Conservation (phyloP, 2,888 invertebrate species). For the Scrobipalpa costella region DNA sequence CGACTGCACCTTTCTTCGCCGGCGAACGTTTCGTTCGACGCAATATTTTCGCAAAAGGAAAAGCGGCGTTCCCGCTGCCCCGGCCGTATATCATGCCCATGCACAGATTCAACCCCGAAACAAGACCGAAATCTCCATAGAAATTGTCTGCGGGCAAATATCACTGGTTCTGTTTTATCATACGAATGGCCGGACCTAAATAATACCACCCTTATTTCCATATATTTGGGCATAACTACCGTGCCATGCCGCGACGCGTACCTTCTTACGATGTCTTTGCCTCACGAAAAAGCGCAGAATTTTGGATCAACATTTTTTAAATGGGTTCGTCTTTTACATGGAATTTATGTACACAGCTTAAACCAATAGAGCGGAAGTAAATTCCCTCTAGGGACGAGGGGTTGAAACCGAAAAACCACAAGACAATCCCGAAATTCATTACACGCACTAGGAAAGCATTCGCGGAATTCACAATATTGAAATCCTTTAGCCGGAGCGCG, state of each 20-base stretch:
- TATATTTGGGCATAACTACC: conserved; percentile 59
- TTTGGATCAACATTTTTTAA: conserved; percentile 46
- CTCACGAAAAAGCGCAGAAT: conserved; percentile 56
- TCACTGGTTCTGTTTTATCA: conserved; percentile 75
- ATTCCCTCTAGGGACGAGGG: conserved; percentile 55
- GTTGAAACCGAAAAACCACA: conserved; percentile 73
- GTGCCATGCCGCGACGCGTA: conserved; percentile 62
- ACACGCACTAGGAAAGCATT: conserved; percentile 70
- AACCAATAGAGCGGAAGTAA: conserved; percentile 58
- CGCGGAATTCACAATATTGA: conserved; percentile 80
- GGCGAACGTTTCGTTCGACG: conserved; percentile 25
- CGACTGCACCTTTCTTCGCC: conserved; percentile 30
- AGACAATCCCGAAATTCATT: conserved; percentile 80
- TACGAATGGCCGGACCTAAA: conserved; percentile 77
- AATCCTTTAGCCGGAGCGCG: conserved; percentile 51
- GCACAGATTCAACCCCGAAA: conserved; percentile 75
- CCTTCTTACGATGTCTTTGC: conserved; percentile 42
- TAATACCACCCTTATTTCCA: conserved; percentile 72
- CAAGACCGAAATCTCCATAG: conserved; percentile 79
- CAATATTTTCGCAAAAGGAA: conserved; percentile 56
- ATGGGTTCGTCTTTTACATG: conserved; percentile 43
- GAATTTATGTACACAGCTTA: conserved; percentile 38
- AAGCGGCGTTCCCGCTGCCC: conserved; percentile 47
- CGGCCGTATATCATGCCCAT: conserved; percentile 67
- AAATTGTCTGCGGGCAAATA: conserved; percentile 76